Conservation (phyloP, 2,113 vertebrate species). For the Morone saxatilis region DNA sequence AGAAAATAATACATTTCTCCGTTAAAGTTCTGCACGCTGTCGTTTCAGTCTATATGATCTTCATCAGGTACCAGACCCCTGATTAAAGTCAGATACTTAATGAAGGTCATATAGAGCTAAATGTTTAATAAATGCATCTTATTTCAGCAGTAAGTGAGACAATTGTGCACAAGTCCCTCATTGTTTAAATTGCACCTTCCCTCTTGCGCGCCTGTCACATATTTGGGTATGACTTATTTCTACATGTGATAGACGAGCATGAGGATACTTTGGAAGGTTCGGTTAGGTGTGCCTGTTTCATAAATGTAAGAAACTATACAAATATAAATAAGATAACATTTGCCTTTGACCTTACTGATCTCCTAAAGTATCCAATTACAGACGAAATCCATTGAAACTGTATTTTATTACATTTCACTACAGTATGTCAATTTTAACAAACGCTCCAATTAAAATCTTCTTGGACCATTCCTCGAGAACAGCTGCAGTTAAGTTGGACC, state of each 20-base stretch:
- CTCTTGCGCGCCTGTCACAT: too few species aligned
- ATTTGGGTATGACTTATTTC: too few species aligned
- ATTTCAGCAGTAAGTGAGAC: too few species aligned
- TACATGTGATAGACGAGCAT: not conserved
- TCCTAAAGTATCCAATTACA: constrained; percentile 2
- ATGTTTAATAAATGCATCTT: too few species aligned
- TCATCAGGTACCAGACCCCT: too few species aligned
- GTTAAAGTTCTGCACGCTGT: too few species aligned
- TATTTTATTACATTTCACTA: constrained; percentile 68
- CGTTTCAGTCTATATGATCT: too few species aligned
- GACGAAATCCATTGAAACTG: constrained; percentile 34
- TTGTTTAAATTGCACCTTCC: too few species aligned
- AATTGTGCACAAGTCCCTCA: too few species aligned
- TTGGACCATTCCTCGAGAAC: not conserved
- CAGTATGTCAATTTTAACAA: constrained; percentile 34
- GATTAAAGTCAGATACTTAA: too few species aligned
- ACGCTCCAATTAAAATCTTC: constrained; percentile 42
- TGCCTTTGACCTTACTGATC: not conserved
- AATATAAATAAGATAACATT: not conserved
- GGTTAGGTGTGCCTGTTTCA: not conserved
- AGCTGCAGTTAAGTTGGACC: constrained; percentile 5
- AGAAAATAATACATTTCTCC: too few species aligned
- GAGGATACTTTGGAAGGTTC: not conserved
- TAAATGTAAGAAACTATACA: not conserved
- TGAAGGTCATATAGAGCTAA: too few species aligned